Conservation (phyloP, 1,140 invertebrate genomes). For the Stegodyphus mimosarum region DNA sequence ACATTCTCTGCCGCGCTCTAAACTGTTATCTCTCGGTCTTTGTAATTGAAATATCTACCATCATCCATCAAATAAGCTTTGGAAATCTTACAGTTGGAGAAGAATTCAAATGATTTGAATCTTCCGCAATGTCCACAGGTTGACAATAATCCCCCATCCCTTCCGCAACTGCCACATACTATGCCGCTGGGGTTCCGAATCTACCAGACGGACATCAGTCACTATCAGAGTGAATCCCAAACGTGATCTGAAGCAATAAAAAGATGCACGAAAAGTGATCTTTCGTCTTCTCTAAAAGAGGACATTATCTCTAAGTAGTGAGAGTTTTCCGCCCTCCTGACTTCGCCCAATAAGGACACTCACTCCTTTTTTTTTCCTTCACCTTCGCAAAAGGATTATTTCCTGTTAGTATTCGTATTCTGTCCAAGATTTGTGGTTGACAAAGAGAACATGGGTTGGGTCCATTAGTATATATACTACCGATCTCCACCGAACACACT, state of each 20-base stretch:
- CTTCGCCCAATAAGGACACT: conserved; percentile 13
- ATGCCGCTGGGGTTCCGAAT: too few relatives aligned
- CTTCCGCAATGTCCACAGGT: too few relatives aligned
- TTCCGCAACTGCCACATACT: too few relatives aligned
- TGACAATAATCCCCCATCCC: too few relatives aligned
- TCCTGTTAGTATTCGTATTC: conserved; percentile 10
- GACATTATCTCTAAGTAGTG: too few relatives aligned
- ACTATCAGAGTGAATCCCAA: background rate
- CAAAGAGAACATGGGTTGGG: conserved; percentile 20
- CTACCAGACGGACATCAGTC: conserved; percentile 2
- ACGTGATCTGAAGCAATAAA: conserved; percentile 21
- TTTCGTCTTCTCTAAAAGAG: too few relatives aligned
- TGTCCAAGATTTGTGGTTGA: conserved; percentile 12
- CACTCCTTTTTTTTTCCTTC: conserved; percentile 1
- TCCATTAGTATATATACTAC: conserved; percentile 24
- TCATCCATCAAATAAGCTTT: too few relatives aligned
- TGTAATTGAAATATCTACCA: too few relatives aligned
- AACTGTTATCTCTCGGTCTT: too few relatives aligned
- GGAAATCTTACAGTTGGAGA: too few relatives aligned
- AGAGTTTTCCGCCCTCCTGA: conserved; percentile 4
- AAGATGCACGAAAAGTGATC: background rate
- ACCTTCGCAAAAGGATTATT: conserved; percentile 22
- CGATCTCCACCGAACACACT: background rate
- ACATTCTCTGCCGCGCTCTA: too few relatives aligned
- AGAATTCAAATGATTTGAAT: too few relatives aligned